Conservation (phyloP, 2,113 vertebrate species). For the Myotis lucifugus region DNA sequence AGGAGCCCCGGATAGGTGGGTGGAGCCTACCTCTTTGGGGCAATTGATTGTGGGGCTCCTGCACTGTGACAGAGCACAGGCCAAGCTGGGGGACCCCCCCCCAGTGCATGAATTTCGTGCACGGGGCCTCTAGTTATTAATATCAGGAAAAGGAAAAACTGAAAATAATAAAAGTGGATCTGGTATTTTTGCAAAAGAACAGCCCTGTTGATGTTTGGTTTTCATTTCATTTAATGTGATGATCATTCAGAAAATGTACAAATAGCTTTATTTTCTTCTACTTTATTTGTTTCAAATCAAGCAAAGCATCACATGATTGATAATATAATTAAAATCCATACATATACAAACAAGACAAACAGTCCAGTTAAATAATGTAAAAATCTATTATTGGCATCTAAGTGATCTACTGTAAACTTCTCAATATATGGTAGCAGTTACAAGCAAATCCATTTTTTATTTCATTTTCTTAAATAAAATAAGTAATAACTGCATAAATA, state of each 20-base stretch:
- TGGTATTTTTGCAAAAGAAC: neutral
- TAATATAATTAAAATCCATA: slow-evolving; percentile 31
- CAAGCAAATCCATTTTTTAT: slow-evolving; percentile 61
- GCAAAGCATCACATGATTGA: slow-evolving; percentile 42
- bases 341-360: slow-evolving; percentile 36
- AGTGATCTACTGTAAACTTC: slow-evolving; percentile 43
- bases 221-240: neutral
- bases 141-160: neutral
- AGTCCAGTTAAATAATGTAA: slow-evolving; percentile 63
- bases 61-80: too few relatives aligned
- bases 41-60: too few relatives aligned
- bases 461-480: slow-evolving; percentile 71
- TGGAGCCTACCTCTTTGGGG: too few relatives aligned
- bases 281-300: slow-evolving; percentile 45
- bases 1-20: too few relatives aligned
- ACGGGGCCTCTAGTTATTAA: neutral
- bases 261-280: neutral
- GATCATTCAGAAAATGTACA: neutral
- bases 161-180: neutral
- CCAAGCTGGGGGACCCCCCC: too few relatives aligned
- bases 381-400: slow-evolving; percentile 57
- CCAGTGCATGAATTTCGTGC: too few relatives aligned
- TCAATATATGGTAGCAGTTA: slow-evolving; percentile 36
- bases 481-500: slow-evolving; percentile 71
- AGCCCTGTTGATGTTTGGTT: neutral